phyloP scores from a whole-genome alignment of 2,797 vertebrate species.

The Hyperoplus lanceolatus region DNA sequence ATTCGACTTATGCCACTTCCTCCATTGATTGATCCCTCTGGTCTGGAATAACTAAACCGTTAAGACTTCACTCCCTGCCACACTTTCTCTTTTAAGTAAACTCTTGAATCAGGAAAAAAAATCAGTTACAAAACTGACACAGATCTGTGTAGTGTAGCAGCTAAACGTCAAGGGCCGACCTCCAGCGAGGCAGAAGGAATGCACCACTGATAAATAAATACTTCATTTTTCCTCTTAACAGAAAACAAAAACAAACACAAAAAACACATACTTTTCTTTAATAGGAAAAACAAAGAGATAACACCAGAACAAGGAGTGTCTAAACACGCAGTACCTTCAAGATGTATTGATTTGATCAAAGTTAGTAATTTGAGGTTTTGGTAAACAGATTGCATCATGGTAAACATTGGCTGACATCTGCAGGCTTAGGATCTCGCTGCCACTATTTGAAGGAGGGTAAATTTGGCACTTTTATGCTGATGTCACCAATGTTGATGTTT shows the following conservation, averaged over 20 bases:
- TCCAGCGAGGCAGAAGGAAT: conserved; percentile 86
- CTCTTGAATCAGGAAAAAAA: conserved; percentile 52
- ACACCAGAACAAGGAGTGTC: conserved; percentile 71
- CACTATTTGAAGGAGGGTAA: conserved; percentile 99
- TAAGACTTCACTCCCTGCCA: conserved; percentile 20
- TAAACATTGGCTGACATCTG: conserved; percentile 89
- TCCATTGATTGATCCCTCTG: conserved; percentile 25
- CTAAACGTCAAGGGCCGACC: conserved; percentile 81
- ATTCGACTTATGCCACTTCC: conserved; percentile 41
- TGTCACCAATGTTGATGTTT: conserved; percentile 99
- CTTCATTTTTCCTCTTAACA: conserved; percentile 80
- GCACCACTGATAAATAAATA: conserved; percentile 90
- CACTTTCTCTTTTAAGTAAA: conserved; percentile 57
- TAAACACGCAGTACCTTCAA: conserved; percentile 89
- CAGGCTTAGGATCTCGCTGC: conserved; percentile 79
- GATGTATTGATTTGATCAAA: conserved; percentile 84
- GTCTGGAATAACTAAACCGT: conserved; percentile 42
- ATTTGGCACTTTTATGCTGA: conserved; percentile 99
- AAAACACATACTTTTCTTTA: conserved; percentile 80
- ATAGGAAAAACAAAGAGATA: conserved; percentile 77
- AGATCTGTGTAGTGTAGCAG: conserved; percentile 75
- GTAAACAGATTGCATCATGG: conserved; percentile 90
- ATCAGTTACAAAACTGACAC: conserved; percentile 59
- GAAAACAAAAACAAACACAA: conserved; percentile 78
- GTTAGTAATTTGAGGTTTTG: conserved; percentile 86